Base-by-base conservation (phyloP, 2,888 invertebrate species). In the Aphodius granarius region DNA sequence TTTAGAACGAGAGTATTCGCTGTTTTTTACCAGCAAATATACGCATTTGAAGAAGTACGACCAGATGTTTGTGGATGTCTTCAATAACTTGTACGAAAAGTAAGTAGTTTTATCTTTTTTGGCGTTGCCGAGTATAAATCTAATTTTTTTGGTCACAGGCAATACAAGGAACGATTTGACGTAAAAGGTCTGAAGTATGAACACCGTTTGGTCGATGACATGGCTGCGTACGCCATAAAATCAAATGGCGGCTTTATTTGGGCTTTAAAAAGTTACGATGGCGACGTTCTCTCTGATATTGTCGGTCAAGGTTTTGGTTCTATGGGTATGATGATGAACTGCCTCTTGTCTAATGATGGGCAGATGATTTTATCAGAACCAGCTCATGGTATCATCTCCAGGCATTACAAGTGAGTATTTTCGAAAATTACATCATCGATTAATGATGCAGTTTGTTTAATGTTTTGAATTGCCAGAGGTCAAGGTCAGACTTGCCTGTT, bases 241-340 rank as follows among this genome's bases (percentile, higher is more conserved):
- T 92, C 95, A 65, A 89, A 89, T 9, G 95, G 95, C 72, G 95
- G 94, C 5, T 95, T 95, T 85, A 93, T 96, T 66, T 96, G 96
- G 96, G 93, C 95, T 22, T 94, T 95, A 88, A 96, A 96, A 89
- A 96, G 95, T 87, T 96, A 96, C 85, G 95, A 95, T 83, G 95
- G 95, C 21, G 95, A 96, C 84, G 95, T 96, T 9, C 94, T 95
- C 87, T 94, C 94, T 0, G 95, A 96, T 84, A 89, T 95, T 78
- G 93, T 96, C 9, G 95, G 95, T 63, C 84, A 91, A 89, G 91
- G 91, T 16, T 91, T 90, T 81, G 95, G 95, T 0, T 95, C 95
- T 0, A 89, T 96, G 78, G 95, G 95, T 75, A 90, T 96, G 88
- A 96, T 96, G 95, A 95, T 95, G 71, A 94, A 94, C 77, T 95